Conservation (phyloP, 2,888 invertebrate genomes). For the Drosophila mercatorum region DNA sequence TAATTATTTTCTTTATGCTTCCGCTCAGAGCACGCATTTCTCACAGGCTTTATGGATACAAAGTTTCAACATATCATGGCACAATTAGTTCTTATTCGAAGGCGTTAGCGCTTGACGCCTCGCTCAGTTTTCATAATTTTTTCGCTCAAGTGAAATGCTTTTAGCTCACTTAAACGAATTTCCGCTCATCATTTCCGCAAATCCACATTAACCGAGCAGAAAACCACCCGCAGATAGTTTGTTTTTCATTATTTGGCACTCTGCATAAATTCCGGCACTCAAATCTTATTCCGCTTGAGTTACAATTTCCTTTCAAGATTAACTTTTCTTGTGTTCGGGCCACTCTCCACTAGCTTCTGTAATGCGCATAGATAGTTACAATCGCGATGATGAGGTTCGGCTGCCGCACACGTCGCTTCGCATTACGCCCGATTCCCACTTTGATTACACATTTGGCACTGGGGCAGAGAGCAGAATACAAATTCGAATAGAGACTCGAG, state of each 20-base stretch:
- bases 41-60: neutral
- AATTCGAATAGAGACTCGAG: slow-evolving; percentile 31
- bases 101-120: neutral
- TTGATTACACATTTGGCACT: slow-evolving; percentile 38
- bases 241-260: slow-evolving; percentile 18
- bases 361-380: slow-evolving; percentile 15
- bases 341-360: slow-evolving; percentile 3
- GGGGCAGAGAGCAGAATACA: slow-evolving; percentile 13
- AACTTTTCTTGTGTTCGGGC: slow-evolving; percentile 3
- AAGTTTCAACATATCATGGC: neutral
- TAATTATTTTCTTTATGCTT: slow-evolving; percentile 2
- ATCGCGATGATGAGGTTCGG: slow-evolving; percentile 13
- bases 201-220: slow-evolving; percentile 9
- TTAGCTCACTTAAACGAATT: slow-evolving; percentile 17
- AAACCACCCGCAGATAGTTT: slow-evolving; percentile 16
- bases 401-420: slow-evolving; percentile 39
- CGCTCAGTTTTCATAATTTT: slow-evolving; percentile 9
- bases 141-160: slow-evolving; percentile 4
- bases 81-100: neutral
- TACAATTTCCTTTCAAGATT: slow-evolving; percentile 38
- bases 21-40: neutral
- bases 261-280: slow-evolving; percentile 16
- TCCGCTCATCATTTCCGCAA: slow-evolving; percentile 25
- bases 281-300: slow-evolving; percentile 24
- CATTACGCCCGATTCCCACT: slow-evolving; percentile 31